Evolutionary conservation across 2,797 vertebrate genomes (phyloP).

Genomic region (Acanthurus lineatus): DNA sequence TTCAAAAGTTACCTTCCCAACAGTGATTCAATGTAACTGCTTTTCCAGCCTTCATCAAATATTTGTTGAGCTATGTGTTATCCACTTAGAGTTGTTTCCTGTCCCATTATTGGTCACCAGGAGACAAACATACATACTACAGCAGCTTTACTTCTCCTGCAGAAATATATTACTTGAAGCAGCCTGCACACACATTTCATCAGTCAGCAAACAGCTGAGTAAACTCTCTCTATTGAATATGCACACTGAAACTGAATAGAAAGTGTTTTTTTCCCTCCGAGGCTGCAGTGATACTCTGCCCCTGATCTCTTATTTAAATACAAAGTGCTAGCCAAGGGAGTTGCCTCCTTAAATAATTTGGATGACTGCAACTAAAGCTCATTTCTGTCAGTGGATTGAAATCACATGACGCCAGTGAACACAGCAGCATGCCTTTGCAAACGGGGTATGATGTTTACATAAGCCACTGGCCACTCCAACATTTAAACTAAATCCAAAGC

Average conservation of each 20-base stretch:
- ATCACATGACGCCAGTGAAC: constrained; percentile 8
- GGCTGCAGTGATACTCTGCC: not conserved
- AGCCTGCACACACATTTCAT: not conserved
- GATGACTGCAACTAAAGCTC: constrained; percentile 25
- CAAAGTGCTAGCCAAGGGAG: constrained; percentile 40
- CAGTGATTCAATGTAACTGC: not conserved
- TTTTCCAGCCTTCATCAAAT: not conserved
- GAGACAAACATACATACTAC: constrained; percentile 21
- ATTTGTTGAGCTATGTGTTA: not conserved
- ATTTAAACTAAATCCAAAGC: not conserved
- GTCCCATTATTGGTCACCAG: constrained; percentile 9
- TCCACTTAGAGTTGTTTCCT: not conserved
- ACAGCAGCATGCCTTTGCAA: not conserved
- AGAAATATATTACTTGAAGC: constrained; percentile 11
- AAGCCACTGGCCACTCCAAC: not conserved
- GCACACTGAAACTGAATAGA: constrained; percentile 27
- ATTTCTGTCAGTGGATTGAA: constrained; percentile 25
- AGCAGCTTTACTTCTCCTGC: constrained; percentile 5
- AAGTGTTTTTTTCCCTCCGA: not conserved
- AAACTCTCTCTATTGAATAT: constrained; percentile 23
- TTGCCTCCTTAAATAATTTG: constrained; percentile 13
- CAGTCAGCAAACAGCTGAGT: constrained; percentile 7
- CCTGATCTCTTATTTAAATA: constrained; percentile 5
- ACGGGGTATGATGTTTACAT: not conserved
- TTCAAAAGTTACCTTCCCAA: no score